Percentiles rank a stretch among this genome's conserved stretches.
phyloP scores from a whole-genome alignment of 1,140 invertebrate genomes.

The Mylabris phalerata region DNA sequence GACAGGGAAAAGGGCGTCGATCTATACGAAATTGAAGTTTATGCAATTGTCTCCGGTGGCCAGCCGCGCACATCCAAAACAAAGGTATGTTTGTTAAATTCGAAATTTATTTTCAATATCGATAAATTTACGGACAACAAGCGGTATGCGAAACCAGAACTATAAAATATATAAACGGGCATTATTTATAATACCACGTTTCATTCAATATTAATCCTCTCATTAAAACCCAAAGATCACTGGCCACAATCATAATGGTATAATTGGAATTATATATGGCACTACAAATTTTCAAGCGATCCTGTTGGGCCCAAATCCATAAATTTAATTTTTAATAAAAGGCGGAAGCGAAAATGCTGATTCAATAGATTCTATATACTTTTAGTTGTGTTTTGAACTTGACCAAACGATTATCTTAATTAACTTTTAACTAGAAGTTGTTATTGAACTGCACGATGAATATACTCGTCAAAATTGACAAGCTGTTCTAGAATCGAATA shows the following conservation, averaged over 20 bases:
- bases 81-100: conserved; percentile 55
- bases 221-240: conserved; percentile 15
- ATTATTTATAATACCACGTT: conserved; percentile 19
- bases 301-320: background rate
- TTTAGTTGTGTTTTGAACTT: background rate
- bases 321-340: background rate
- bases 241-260: conserved; percentile 15
- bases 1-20: conserved; percentile 79
- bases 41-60: conserved; percentile 60
- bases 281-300: background rate
- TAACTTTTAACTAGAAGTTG: too few species aligned
- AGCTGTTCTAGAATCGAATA: too few species aligned
- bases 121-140: background rate
- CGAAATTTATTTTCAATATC: background rate
- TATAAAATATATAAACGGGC: conserved; percentile 17
- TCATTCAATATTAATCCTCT: conserved; percentile 11
- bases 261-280: conserved; percentile 17
- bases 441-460: too few species aligned
- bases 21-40: conserved; percentile 75
- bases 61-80: conserved; percentile 65
- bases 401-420: too few species aligned
- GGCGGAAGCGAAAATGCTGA: background rate
- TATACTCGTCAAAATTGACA: too few species aligned
- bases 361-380: background rate
- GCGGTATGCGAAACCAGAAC: conserved; percentile 4